Conservation (phyloP, 2,888 invertebrate species). For the Drosophila robusta region DNA sequence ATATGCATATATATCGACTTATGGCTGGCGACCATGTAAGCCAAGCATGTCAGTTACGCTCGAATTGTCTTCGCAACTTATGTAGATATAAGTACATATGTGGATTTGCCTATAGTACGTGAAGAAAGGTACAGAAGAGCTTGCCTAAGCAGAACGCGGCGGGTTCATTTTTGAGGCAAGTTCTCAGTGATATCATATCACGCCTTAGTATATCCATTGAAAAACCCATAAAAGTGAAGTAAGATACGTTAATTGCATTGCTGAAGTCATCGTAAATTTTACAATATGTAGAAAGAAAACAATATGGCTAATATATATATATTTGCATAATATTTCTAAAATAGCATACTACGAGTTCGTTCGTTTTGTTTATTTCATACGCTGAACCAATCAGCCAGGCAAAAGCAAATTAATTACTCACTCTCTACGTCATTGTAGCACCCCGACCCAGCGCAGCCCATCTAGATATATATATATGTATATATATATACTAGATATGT, state of each 20-base stretch:
- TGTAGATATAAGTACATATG: slow-evolving; percentile 3
- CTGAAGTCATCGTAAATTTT: slow-evolving; percentile 5
- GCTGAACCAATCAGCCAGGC: slow-evolving; percentile 27
- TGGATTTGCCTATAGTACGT: slow-evolving; percentile 4
- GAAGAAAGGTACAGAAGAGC: neutral
- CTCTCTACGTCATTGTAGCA: slow-evolving; percentile 42
- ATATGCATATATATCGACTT: neutral
- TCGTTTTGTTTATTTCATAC: slow-evolving; percentile 12
- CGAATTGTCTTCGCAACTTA: slow-evolving; percentile 51
- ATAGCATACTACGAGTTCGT: slow-evolving; percentile 4
- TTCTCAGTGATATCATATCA: slow-evolving; percentile 33
- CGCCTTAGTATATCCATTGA: neutral
- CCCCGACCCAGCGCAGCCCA: slow-evolving; percentile 17
- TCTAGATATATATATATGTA: slow-evolving; percentile 24
- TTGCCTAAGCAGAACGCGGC: slow-evolving; percentile 5
- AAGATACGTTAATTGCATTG: slow-evolving; percentile 2
- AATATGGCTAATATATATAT: neutral
- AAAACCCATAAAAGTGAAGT: slow-evolving; percentile 5
- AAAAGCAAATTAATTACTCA: slow-evolving; percentile 50
- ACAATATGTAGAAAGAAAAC: neutral
- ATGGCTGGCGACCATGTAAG: slow-evolving; percentile 36
- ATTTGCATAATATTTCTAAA: slow-evolving; percentile 25
- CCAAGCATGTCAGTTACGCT: slow-evolving; percentile 70
- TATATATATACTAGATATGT: slow-evolving; percentile 6
- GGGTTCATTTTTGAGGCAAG: slow-evolving; percentile 3